Base-by-base conservation (phyloP, 2,797 vertebrate genomes). In the Sebastes oblongus region DNA sequence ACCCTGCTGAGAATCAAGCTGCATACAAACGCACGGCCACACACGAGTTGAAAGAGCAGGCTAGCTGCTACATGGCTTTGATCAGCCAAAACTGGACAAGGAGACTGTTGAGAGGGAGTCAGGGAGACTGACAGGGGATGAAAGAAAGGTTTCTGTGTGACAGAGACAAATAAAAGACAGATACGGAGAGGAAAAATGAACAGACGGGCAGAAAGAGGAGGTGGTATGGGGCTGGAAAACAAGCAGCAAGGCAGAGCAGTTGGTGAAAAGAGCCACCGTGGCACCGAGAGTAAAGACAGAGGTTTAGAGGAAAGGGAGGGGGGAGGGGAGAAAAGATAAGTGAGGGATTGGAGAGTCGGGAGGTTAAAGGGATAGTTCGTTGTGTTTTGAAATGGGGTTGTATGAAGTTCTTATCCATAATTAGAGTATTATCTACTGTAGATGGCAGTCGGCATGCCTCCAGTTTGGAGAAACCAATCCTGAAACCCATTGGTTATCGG, bases 31-130 rank as follows among this genome's bases (percentile, higher is more conserved):
- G 62, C 29, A 65, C 66, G 80, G 67, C 77, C 79, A 52, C 77
- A 82, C 77, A 82, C 76, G 0, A 54, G 52, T 84, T 87, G 71
- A 87, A 90, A 89, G 80, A 18, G 13, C 62, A 2, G 69, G 24
- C 58, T 6, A 9, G 67, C 69, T 56, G 90, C 83, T 75, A 6
- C 39, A 27, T 0, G 24, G 77, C 91, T 94, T 94, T 93, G 93
- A 94, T 94, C 91, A 90, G 36, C 27, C 7, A 22, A 25, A 67
- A 60, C 55, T 18, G 75, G 84, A 87, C 82, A 61, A 34, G 75
- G 22, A 61, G 60, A 54, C 72, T 64, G 75, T 25, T 64, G 60
- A 64, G 52, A 72, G 67, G 55, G 65, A 66, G 55, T 46, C 42
- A 0, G 18, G 13, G 27, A 77, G 80, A 73, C 64, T 29, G 84